These are phyloP conservation scores for Darevskia nairensis DNA, from an alignment of 2,797 vertebrate genomes.

Conservation along the genomic window DNA sequence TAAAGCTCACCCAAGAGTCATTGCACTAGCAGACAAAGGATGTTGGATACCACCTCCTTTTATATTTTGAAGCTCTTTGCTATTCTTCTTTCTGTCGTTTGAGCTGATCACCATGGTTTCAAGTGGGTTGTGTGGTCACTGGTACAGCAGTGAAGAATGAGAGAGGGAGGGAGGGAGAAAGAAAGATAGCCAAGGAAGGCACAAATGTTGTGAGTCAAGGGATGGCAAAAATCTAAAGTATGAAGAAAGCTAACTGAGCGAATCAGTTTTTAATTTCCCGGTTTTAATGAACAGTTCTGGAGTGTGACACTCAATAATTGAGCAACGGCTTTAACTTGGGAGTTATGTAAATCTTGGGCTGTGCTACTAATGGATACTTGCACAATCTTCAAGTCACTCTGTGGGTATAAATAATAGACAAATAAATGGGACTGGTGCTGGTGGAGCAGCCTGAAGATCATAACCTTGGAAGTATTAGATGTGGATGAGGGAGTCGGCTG, in stretches of 20 bases:
- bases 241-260: background rate
- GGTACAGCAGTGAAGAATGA: background rate
- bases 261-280: slow-evolving; percentile 3
- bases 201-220: fast-evolving
- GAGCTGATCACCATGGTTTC: background rate
- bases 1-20: too few species aligned
- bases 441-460: background rate
- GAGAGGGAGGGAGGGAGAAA: background rate
- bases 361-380: background rate
- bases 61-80: background rate
- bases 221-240: background rate
- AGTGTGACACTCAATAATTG: slow-evolving; percentile 16
- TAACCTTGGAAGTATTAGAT: background rate
- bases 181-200: background rate
- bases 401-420: background rate
- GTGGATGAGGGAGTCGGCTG: background rate
- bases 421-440: background rate
- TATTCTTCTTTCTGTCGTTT: background rate
- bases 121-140: background rate
- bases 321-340: background rate
- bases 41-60: too few species aligned
- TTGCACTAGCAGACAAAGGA: too few species aligned
- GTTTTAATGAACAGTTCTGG: slow-evolving; percentile 2
- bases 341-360: background rate
- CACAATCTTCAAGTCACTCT: background rate